Evolutionary conservation across 2,113 vertebrate genomes (phyloP), one percentile per base, ranked within the genome.

Genomic region (Phylloscopus whistleri): DNA sequence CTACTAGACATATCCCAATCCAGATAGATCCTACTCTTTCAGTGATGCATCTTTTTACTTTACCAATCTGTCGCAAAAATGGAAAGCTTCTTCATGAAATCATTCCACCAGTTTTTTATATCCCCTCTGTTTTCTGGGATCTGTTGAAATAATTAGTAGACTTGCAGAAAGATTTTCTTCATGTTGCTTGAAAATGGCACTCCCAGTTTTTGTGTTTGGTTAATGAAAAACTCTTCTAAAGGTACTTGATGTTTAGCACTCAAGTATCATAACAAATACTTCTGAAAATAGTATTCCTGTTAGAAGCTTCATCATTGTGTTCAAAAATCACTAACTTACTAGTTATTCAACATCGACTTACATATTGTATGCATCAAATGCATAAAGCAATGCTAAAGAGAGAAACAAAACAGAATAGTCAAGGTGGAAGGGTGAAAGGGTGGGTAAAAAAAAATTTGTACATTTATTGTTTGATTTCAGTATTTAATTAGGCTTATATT

Each of bases 301-400:
- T 51, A 63, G 39, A 79, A 62, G 9, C 13, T 46, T 62, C 14
- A 43, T 51, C 3, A 9, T 9, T 66, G 10, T 49, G 21, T 78
- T 91, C 8, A 73, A 69, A 86, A 80, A 16, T 19, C 7, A 41
- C 4, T 62, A 73, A 52, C 2, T 69, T 55, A 30, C 1, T 52
- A 43, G 33, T 69, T 64, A 39, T 53, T 77, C 30, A 80, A 23
- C 19, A 66, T 44, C 28, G 43, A 1, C 4, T 48, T 58, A 28
- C 2, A 27, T 48, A 7, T 24, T 63, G 0, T 19, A 62, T 46
- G 3, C 48, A 70, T 43, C 1, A 43, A 4, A 23, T 26, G 5
- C n/a, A 49, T 48, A 56, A 86, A 89, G 1, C 11, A 39, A 31
- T 41, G 15, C 2, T 30, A 13, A 81, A 89, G 52, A 87, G 52